phyloP scores from a whole-genome alignment of 2,888 invertebrate species.

The Sesia bembeciformis region DNA sequence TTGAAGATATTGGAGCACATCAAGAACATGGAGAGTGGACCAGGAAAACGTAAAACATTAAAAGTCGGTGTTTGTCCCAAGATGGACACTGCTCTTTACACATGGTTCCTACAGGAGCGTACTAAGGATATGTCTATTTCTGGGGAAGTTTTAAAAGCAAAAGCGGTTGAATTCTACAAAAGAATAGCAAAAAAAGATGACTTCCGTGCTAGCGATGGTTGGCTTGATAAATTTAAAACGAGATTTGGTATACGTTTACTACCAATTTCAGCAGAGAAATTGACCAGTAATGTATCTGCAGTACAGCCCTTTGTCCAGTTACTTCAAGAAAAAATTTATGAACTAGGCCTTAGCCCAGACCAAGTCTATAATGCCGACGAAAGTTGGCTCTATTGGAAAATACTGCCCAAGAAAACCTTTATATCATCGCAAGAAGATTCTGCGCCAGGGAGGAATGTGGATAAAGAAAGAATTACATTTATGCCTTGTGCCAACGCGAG shows the following conservation, averaged over 20 bases:
- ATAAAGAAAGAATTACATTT: slow-evolving; percentile 17
- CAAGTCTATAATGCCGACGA: slow-evolving; percentile 21
- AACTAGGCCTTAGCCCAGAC: slow-evolving; percentile 17
- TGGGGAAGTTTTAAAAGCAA: slow-evolving; percentile 20
- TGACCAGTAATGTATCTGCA: slow-evolving; percentile 18
- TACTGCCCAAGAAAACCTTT: slow-evolving; percentile 16
- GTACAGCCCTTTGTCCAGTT: slow-evolving; percentile 15
- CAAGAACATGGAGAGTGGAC: slow-evolving; percentile 15
- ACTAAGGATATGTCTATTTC: slow-evolving; percentile 19
- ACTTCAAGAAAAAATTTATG: slow-evolving; percentile 18
- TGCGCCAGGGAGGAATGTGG: slow-evolving; percentile 8
- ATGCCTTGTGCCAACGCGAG: slow-evolving; percentile 25
- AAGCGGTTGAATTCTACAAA: slow-evolving; percentile 22
- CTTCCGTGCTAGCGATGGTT: slow-evolving; percentile 25
- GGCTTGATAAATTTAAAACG: slow-evolving; percentile 29
- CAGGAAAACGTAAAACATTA: slow-evolving; percentile 22
- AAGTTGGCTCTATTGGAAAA: slow-evolving; percentile 14
- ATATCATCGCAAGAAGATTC: slow-evolving; percentile 14
- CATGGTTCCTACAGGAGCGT: slow-evolving; percentile 19
- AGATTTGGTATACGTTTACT: slow-evolving; percentile 21
- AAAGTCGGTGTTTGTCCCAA: slow-evolving; percentile 19
- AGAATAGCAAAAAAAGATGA: slow-evolving; percentile 21
- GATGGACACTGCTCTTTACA: slow-evolving; percentile 19
- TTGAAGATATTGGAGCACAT: slow-evolving; percentile 16
- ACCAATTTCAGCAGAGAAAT: slow-evolving; percentile 19